Base-by-base conservation (phyloP, 2,113 vertebrate species). In the Cinclus cinclus region DNA sequence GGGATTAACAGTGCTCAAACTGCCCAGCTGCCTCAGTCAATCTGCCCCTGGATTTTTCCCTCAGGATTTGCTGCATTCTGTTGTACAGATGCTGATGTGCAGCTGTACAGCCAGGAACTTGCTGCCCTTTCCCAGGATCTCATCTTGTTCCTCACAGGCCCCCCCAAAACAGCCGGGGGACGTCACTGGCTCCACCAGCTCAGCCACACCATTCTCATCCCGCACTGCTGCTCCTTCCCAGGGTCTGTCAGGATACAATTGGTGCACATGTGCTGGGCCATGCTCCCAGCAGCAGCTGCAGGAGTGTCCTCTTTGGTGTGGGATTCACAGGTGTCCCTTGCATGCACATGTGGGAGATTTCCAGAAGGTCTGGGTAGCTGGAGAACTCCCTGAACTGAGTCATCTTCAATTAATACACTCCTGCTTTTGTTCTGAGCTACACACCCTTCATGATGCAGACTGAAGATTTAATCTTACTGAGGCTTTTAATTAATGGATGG, bases 211-310 rank as follows among this genome's bases (percentile, higher is more conserved):
- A 13, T 5, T 53, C 41, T 3, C 52, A 41, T 8, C 62, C 68
- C 1, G 0, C 64, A 28, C 42, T 37, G 1, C 62, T 80, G 58
- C 71, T 63, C 23, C 58, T 35, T 35, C 69, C 80, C 27, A 3
- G 23, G 3, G 18, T 25, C 71, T 14, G 1, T 17, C 0, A 0
- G 30, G 31, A 20, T 47, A 3, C 8, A 4, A 1, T 6, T 41
- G 73, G 15, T 17, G 65, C 74, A 44, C 47, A 19, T n/a, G 35
- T 33, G 47, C 78, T 24, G 19, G 20, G 62, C 53, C 70, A 20
- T 0, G 0, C 44, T 44, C 71, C 64, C 65, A 35, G 13, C 30
- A 69, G 70, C 73, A 71, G 4, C 16, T 73, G 76, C 68, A 46
- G 69, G 37, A 37, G 13, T 33, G 42, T 33, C 41, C 52, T 35